A percentile compares a stretch with the other conserved stretches of the same genome.
Conservation (phyloP, 2,113 vertebrate species). For the Melanotaenia duboulayi region DNA sequence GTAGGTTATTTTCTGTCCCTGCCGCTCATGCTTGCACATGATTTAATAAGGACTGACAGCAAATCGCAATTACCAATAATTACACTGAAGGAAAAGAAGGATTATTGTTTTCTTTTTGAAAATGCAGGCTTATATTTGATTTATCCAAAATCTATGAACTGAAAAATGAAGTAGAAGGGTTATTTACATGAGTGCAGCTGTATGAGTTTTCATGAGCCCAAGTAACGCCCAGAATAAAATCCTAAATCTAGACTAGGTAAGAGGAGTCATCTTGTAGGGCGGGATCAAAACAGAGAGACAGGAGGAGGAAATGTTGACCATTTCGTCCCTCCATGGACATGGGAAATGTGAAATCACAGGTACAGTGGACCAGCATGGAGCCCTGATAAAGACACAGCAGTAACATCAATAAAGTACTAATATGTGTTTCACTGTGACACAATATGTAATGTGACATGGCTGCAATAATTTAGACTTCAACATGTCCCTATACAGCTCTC, state of each 20-base stretch:
- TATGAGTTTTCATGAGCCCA: background rate
- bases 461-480: too few species aligned
- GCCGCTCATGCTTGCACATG: conserved; percentile 37
- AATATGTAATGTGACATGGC: too few species aligned
- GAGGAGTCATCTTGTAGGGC: background rate
- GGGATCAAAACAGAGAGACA: too few species aligned
- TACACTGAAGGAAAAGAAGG: background rate
- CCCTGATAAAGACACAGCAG: too few species aligned
- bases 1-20: conserved; percentile 67
- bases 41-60: conserved; percentile 69
- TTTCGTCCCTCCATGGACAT: too few species aligned
- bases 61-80: conserved; percentile 70
- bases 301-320: too few species aligned
- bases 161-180: background rate
- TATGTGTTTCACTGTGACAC: too few species aligned
- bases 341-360: too few species aligned
- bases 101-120: background rate
- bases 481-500: too few species aligned
- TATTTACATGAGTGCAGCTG: background rate
- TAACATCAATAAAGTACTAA: too few species aligned
- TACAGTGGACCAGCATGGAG: too few species aligned
- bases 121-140: background rate
- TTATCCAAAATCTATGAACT: background rate
- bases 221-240: background rate
- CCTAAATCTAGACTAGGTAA: background rate